Conservation (phyloP, 2,113 vertebrate species). For the Oceanodroma tethys region DNA sequence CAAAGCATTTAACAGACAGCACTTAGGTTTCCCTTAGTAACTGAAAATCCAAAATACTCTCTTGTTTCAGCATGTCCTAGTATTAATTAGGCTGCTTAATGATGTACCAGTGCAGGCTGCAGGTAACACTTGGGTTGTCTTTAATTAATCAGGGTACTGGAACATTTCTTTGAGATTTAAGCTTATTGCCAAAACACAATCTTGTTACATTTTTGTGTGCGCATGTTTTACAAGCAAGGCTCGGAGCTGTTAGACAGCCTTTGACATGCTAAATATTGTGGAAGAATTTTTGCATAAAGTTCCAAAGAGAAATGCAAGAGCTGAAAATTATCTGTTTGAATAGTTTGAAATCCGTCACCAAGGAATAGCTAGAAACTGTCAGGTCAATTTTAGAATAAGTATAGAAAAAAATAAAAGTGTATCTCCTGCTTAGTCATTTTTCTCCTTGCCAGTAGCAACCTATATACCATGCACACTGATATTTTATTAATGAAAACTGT, state of each 20-base stretch:
- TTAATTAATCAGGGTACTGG: conserved; percentile 57
- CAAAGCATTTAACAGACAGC: conserved; percentile 52
- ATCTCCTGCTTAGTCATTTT: conserved; percentile 14
- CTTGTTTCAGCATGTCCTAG: conserved; percentile 29
- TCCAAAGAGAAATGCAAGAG: conserved; percentile 22
- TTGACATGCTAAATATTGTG: conserved; percentile 47
- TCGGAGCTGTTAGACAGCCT: conserved; percentile 18
- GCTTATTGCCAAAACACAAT: conserved; percentile 38
- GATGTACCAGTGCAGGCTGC: conserved; percentile 13
- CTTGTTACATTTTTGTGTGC: not conserved
- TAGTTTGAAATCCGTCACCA: conserved; percentile 19
- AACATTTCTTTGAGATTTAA: conserved; percentile 52
- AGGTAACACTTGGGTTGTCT: conserved; percentile 40
- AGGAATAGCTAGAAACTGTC: conserved; percentile 32
- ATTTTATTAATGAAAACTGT: conserved; percentile 44
- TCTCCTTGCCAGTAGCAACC: conserved; percentile 12
- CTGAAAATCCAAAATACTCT: conserved; percentile 43
- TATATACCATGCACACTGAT: not conserved
- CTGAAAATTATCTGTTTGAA: conserved; percentile 49
- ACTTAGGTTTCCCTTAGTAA: conserved; percentile 57
- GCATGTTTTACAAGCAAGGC: conserved; percentile 8
- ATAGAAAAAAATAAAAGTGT: not conserved
- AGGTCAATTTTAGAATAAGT: conserved; percentile 35
- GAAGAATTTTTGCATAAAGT: not conserved
- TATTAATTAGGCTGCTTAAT: conserved; percentile 64